Evolutionary conservation across 2,888 invertebrate genomes (phyloP).

Genomic region (Rosalia funebris): DNA sequence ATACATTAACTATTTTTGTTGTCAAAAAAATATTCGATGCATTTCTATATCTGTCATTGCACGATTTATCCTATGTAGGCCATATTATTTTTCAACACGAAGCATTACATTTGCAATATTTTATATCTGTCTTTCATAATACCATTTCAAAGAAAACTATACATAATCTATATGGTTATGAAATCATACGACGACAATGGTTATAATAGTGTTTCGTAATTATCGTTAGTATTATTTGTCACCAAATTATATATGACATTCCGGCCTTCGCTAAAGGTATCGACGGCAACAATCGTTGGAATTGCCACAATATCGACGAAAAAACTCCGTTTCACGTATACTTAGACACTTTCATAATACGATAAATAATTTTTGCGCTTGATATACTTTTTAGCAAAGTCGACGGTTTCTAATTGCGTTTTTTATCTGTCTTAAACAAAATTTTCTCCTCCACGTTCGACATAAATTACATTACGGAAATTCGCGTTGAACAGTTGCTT

Average conservation of each 20-base stretch:
- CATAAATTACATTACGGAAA: conserved; percentile 25
- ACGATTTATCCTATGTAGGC: background rate
- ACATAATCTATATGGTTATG: background rate
- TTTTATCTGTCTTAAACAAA: conserved; percentile 10
- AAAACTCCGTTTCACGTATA: conserved; percentile 12
- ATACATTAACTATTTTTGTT: no score
- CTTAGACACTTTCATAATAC: conserved; percentile 12
- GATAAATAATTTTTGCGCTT: conserved; percentile 27
- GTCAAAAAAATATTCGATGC: no score
- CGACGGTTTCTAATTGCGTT: conserved; percentile 24
- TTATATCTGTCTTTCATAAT: background rate
- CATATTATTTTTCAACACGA: background rate
- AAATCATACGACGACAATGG: background rate
- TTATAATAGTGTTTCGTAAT: background rate
- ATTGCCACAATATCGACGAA: conserved; percentile 4
- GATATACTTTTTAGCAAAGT: conserved; percentile 19
- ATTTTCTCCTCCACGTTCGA: conserved; percentile 13
- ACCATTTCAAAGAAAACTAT: background rate
- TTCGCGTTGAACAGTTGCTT: conserved; percentile 36
- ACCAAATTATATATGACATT: background rate
- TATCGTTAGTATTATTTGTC: background rate
- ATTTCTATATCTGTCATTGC: no score
- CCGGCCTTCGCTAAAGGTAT: conserved; percentile 11
- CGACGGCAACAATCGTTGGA: conserved; percentile 1
- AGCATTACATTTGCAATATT: background rate